A percentile compares a stretch with the other conserved stretches of the same genome.
Evolutionary conservation across 2,797 vertebrate species (phyloP).

Genomic region (Takifugu ocellatus): DNA sequence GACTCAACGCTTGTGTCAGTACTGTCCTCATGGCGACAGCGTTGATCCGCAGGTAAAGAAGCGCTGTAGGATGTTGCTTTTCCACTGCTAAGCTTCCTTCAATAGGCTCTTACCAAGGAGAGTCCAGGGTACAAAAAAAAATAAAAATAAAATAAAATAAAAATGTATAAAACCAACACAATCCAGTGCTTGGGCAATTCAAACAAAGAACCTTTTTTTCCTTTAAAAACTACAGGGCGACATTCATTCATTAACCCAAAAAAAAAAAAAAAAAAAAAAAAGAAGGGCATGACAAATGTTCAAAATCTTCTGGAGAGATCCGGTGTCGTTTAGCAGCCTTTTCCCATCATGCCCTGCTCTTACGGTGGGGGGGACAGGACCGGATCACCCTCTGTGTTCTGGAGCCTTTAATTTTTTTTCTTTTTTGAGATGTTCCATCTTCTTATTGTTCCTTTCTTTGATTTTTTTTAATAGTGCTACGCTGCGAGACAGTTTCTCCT

Average conservation of each 20-base stretch:
- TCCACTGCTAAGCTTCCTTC: slow-evolving; percentile 87
- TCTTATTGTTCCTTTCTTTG: slow-evolving; percentile 51
- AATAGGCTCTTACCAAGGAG: slow-evolving; percentile 87
- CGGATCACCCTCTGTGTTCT: slow-evolving; percentile 78
- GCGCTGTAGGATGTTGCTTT: slow-evolving; percentile 85
- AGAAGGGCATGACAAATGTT: slow-evolving; percentile 82
- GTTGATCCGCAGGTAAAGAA: slow-evolving; percentile 85
- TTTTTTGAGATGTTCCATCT: slow-evolving; percentile 77
- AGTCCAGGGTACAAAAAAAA: slow-evolving; percentile 85
- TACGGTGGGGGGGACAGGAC: slow-evolving; percentile 77
- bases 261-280: slow-evolving; percentile 56
- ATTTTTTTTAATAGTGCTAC: slow-evolving; percentile 79
- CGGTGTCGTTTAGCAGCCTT: slow-evolving; percentile 77
- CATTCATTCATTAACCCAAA: slow-evolving; percentile 90
- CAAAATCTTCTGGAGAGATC: slow-evolving; percentile 74
- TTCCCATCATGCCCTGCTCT: slow-evolving; percentile 85
- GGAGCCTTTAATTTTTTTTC: slow-evolving; percentile 63
- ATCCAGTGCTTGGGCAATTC: slow-evolving; percentile 93
- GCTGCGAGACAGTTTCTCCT: slow-evolving; percentile 94
- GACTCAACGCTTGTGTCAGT: slow-evolving; percentile 79
- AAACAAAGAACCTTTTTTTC: slow-evolving; percentile 84
- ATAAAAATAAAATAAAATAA: slow-evolving; percentile 75
- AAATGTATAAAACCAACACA: slow-evolving; percentile 84
- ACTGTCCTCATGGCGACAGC: slow-evolving; percentile 81
- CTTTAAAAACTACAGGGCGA: slow-evolving; percentile 87